A percentile compares a stretch with the other conserved stretches of the same genome.
These are phyloP conservation scores for Eumeta japonica DNA, from an alignment of 1,140 invertebrate species.

Conservation along the genomic window DNA sequence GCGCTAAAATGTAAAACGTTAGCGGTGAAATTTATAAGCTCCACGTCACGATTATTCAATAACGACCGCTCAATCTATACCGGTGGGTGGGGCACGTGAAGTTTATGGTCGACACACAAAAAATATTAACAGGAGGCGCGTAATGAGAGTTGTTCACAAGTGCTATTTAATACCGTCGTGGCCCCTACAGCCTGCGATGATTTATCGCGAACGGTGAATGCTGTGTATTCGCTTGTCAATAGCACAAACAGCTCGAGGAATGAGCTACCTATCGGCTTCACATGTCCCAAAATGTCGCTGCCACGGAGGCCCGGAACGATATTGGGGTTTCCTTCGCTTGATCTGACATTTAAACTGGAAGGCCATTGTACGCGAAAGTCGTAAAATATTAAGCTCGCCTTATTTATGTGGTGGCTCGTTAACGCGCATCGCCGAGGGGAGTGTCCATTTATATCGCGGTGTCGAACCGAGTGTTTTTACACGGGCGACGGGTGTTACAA, in stretches of 20 bases:
- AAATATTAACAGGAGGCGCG: no score
- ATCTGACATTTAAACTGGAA: not conserved
- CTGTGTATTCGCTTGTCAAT: constrained; percentile 11
- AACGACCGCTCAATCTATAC: constrained; percentile 35
- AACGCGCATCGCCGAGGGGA: constrained; percentile 50
- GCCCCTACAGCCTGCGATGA: not conserved
- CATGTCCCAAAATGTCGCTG: not conserved
- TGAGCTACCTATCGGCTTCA: not conserved
- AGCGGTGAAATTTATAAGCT: constrained; percentile 49
- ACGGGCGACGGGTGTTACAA: constrained; percentile 40
- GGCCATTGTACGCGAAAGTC: constrained; percentile 12
- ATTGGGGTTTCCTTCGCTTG: not conserved
- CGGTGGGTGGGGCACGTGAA: not conserved
- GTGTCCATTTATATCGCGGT: constrained; percentile 45
- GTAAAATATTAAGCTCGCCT: constrained; percentile 29
- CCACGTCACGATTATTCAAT: constrained; percentile 52
- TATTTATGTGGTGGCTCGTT: constrained; percentile 54
- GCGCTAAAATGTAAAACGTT: constrained; percentile 56
- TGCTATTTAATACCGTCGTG: not conserved
- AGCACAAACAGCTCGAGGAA: not conserved
- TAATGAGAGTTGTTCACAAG: no score
- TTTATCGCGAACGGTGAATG: constrained; percentile 12
- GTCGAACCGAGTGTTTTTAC: constrained; percentile 51
- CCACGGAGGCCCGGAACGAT: not conserved
- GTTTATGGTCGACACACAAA: no score